Conservation (phyloP, 2,797 vertebrate genomes). For the Poeciliopsis gracilis region DNA sequence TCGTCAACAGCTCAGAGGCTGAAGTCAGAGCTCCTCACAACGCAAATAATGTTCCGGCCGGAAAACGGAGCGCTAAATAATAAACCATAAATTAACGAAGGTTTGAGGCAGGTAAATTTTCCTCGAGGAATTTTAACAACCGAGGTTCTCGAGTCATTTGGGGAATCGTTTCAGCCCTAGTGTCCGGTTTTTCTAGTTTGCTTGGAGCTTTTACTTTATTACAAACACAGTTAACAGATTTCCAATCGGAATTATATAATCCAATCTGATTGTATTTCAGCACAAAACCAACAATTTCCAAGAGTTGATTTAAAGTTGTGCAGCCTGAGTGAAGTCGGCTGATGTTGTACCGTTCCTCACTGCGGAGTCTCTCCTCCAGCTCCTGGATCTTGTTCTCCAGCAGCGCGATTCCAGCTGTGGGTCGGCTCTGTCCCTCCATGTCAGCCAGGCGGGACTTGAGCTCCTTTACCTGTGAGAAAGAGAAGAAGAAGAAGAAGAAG, state of each 20-base stretch:
- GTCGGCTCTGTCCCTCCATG: conserved; percentile 85
- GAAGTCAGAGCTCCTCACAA: too few species aligned
- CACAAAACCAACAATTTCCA: neutral
- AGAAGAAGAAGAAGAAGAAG: neutral
- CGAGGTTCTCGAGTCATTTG: too few species aligned
- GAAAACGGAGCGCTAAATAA: too few species aligned
- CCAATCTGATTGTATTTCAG: neutral
- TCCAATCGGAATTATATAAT: neutral
- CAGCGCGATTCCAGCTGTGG: conserved; percentile 78
- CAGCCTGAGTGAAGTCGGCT: neutral
- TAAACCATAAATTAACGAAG: too few species aligned
- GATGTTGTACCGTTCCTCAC: conserved; percentile 85
- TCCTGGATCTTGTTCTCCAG: conserved; percentile 89
- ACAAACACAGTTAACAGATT: neutral
- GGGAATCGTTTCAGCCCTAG: too few species aligned
- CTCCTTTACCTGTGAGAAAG: conserved; percentile 85
- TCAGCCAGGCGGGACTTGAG: conserved; percentile 87
- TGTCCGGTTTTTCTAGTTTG: neutral
- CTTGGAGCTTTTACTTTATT: neutral
- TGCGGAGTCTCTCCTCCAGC: conserved; percentile 88
- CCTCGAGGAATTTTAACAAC: too few species aligned
- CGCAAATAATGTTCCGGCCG: too few species aligned
- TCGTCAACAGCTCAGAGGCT: too few species aligned
- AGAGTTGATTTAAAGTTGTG: neutral
- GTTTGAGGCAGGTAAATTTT: too few species aligned